phyloP scores from a whole-genome alignment of 2,113 vertebrate species.

The Muntiacus muntjak region DNA sequence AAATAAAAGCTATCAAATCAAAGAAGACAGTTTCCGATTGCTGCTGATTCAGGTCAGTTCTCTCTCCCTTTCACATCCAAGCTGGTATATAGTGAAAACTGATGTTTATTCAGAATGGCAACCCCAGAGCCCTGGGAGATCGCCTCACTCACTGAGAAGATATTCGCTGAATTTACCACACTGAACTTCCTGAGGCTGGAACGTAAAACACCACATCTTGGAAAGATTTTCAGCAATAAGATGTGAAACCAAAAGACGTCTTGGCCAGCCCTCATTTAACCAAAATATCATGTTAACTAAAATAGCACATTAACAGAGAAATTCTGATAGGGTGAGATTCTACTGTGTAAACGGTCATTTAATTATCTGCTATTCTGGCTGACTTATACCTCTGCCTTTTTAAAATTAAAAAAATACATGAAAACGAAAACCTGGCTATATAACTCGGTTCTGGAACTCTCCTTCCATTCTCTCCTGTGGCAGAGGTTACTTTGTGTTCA shows the following conservation, averaged over 20 bases:
- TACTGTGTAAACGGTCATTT: not conserved
- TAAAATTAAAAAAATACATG: not conserved
- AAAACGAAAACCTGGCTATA: not conserved
- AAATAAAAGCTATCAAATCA: not conserved
- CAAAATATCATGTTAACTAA: not conserved
- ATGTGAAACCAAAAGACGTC: constrained; percentile 5
- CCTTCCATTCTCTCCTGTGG: not conserved
- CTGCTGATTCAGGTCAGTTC: not conserved
- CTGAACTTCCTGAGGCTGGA: not conserved
- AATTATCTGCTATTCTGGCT: not conserved
- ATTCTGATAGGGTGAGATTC: not conserved
- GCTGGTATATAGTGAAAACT: not conserved
- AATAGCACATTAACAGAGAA: not conserved
- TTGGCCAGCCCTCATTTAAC: not conserved
- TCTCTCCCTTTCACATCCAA: not conserved
- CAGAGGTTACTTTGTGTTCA: not conserved
- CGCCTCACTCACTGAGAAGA: not conserved
- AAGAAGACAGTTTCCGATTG: not conserved
- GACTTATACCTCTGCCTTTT: not conserved
- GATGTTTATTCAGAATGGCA: constrained; percentile 3
- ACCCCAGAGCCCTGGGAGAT: not conserved
- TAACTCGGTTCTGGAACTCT: not conserved
- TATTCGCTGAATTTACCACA: not conserved
- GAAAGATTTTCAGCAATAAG: constrained; percentile 27
- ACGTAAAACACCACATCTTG: not conserved